Base-by-base conservation (phyloP, 2,797 vertebrate genomes). In the Galagoides demidoff region DNA sequence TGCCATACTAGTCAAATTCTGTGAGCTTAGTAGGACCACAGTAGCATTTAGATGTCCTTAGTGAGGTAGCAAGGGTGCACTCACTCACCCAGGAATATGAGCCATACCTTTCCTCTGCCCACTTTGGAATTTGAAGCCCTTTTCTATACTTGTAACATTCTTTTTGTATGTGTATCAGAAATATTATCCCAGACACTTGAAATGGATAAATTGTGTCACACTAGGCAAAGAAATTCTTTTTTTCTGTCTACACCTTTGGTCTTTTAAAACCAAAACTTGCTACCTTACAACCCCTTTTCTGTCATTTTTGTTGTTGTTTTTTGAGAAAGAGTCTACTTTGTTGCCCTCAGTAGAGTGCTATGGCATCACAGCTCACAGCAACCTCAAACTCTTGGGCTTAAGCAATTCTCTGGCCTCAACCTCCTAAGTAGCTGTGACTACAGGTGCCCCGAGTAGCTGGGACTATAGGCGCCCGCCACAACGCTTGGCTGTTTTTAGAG, bases 121-220 rank as follows among this genome's bases (percentile, higher is more conserved):
- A 27, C 63, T 86, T 66, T 81, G 45, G 71, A 84, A 79, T 87
- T 95, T 81, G 37, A 76, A 96, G 39, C 7, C 27, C 37, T 34
- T 78, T 88, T 82, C n/a, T 86, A 0, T 89, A 49, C 90, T 86
- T 93, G 27, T 68, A 86, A 93, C 89, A 63, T 84, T 25, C 92
- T 12, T 92, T 92, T 74, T 64, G 57, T 49, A 52, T 52, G 49
- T 52, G 23, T 19, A 43, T 86, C 43, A 74, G 37, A 73, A 27
- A 63, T 31, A 23, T 55, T 45, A 87, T 88, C 45, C 45, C 31
- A 84, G 52, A 71, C 25, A 11, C 45, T 4, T 34, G 23, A 95
- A 86, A 22, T 39, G 0, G 55, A 2, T 74, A 14, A 29, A 7
- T 10, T 88, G 5, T 92, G 2, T 90, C 29, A 23, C 39, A 78